These are phyloP conservation scores for Catagonus wagneri DNA, from an alignment of 2,113 vertebrate genomes.

Conservation along the genomic window DNA sequence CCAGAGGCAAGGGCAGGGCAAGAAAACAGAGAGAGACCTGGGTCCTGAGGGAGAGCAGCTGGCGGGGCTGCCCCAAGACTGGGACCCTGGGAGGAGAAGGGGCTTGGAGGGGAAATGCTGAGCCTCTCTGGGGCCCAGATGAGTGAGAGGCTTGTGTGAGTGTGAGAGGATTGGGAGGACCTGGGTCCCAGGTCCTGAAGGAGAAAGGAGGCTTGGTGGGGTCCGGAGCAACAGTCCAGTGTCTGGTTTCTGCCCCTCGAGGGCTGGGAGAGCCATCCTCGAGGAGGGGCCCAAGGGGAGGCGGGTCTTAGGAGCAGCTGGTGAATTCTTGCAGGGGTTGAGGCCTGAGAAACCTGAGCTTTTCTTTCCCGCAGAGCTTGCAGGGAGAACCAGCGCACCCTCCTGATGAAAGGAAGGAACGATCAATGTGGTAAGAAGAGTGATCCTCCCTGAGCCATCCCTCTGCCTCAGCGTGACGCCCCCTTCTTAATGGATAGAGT, in stretches of 20 bases:
- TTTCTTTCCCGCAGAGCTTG: constrained; percentile 41
- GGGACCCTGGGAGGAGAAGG: not conserved
- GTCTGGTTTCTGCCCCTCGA: not conserved
- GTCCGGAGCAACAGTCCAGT: fast-evolving
- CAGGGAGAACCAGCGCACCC: not conserved
- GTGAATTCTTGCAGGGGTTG: not conserved
- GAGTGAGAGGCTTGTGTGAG: not conserved
- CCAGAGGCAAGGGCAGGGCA: not conserved
- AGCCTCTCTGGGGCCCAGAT: not conserved
- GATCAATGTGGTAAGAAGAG: constrained; percentile 38
- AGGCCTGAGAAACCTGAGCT: not conserved
- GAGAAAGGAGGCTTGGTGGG: not conserved
- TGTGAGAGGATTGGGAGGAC: not conserved
- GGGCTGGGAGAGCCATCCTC: not conserved
- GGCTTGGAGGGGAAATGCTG: not conserved
- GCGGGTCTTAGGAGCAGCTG: not conserved
- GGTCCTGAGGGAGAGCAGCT: not conserved
- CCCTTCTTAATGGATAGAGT: not conserved
- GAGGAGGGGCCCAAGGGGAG: not conserved
- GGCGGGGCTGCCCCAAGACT: not conserved
- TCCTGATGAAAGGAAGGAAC: not conserved
- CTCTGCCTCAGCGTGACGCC: not conserved
- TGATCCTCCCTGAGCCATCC: not conserved
- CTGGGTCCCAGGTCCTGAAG: not conserved
- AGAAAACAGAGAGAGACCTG: not conserved